Evolutionary conservation across 2,797 vertebrate genomes (phyloP), one percentile per base, ranked within the genome.

Genomic region (Uromys caudimaculatus): DNA sequence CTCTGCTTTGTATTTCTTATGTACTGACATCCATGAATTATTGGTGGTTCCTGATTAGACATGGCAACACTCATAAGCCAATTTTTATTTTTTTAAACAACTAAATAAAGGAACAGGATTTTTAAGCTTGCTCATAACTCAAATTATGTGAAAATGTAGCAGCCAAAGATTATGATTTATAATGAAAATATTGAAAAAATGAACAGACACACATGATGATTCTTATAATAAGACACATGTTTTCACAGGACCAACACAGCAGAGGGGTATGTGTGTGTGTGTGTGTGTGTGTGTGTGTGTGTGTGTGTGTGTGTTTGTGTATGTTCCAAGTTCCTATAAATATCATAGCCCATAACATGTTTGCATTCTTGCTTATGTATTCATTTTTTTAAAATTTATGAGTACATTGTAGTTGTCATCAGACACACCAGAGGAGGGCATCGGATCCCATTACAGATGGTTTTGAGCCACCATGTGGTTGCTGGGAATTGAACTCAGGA

Each of bases 121-220:
- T 62, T 87, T 93, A 9, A 91, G 24, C 17, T 89, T 95, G 41
- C 47, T 71, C 50, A 21, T 79, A 44, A 92, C 9, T 81, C 23
- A 79, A 84, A 86, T 91, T 81, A 84, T 12, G 35, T 83, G 86
- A 84, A 95, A 44, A 71, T 89, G 89, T 81, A 86, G 41, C 19
- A 92, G 90, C 5, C 13, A 88, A 88, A 58, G 6, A 62, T 81
- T 84, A 56, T 44, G 23, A 50, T 83, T 10, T 76, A 73, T 14
- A 58, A 21, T 69, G 44, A 95, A 41, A 95, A 62, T 38, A 12
- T 3, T 96, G 21, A 62, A 69, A 62, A 10, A 29, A 73, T 32
- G 2, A 94, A 82, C 75, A 89, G 12, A 86, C 58, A 8, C 24
- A 58, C 14, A 64, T 75, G n/a, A 0, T 75, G 93, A 69, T 44